Conservation (phyloP, 2,888 invertebrate species). For the Ormyrus thymus region DNA sequence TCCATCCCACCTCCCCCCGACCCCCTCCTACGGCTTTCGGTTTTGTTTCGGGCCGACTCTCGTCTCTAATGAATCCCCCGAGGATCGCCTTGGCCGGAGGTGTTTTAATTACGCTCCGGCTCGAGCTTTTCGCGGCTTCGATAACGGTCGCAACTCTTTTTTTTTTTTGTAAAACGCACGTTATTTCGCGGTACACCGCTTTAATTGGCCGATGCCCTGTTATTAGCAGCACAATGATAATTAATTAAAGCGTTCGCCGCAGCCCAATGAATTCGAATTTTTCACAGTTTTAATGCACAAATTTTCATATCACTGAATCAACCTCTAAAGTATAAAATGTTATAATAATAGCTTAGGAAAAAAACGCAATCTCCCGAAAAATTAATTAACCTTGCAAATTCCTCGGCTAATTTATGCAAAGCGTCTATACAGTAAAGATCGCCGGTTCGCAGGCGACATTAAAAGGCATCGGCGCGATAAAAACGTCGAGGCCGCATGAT, state of each 20-base stretch:
- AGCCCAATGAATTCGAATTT: too few relatives aligned
- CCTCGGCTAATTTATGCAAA: neutral
- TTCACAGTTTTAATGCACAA: too few relatives aligned
- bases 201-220: conserved; percentile 13
- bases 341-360: too few relatives aligned
- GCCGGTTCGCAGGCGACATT: conserved; percentile 5
- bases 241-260: neutral
- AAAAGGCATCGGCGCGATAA: conserved; percentile 31
- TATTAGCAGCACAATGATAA: conserved; percentile 2
- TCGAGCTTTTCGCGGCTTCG: neutral
- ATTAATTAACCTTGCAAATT: conserved; percentile 35
- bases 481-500: conserved; percentile 29
- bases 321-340: too few relatives aligned
- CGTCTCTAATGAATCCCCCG: conserved; percentile 20
- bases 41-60: conserved; percentile 6
- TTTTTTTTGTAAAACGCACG: neutral
- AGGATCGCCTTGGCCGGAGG: neutral
- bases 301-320: too few relatives aligned
- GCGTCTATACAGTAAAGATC: neutral
- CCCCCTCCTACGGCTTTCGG: neutral
- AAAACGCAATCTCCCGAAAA: conserved; percentile 24
- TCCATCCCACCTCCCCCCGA: too few relatives aligned
- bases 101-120: conserved; percentile 21
- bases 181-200: neutral
- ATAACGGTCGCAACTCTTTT: neutral